These are phyloP conservation scores for Theonella swinhoei DNA, from an alignment of 37 sponge, comb jelly and placozoan genomes.

Conservation along the genomic window DNA sequence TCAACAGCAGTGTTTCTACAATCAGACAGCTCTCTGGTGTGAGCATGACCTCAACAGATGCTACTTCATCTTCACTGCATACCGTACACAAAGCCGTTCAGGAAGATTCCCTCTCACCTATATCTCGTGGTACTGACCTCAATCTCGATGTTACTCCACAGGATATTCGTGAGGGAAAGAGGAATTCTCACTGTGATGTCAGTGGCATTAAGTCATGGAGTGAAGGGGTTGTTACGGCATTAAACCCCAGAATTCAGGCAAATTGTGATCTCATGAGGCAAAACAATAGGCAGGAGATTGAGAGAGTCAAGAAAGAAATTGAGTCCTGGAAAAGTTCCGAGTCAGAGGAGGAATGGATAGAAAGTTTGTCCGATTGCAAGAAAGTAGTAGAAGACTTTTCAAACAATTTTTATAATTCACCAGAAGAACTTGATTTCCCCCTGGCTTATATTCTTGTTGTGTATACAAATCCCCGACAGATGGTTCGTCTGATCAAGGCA, in stretches of 20 bases:
- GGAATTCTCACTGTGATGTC: no score
- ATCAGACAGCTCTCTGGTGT: no score
- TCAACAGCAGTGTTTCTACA: no score
- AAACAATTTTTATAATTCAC: background rate
- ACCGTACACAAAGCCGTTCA: no score
- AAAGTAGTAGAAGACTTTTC: background rate
- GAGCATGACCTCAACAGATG: no score
- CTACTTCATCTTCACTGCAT: no score
- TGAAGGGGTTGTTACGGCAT: background rate
- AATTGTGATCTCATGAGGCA: background rate
- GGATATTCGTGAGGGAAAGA: no score
- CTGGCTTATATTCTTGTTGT: background rate
- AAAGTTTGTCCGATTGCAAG: background rate
- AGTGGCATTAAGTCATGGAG: background rate
- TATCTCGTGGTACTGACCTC: no score
- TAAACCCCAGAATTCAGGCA: background rate
- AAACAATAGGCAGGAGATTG: background rate
- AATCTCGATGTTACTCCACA: no score
- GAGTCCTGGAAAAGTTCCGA: background rate
- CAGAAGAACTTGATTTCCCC: background rate
- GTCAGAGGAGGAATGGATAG: background rate
- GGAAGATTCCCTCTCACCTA: no score
- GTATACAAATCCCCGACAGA: background rate
- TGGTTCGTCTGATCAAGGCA: background rate
- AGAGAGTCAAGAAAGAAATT: conserved; percentile 3